A percentile compares a stretch with the other conserved stretches of the same genome.
Evolutionary conservation across 2,888 invertebrate genomes (phyloP).

Genomic region (Idaea dimidiata): DNA sequence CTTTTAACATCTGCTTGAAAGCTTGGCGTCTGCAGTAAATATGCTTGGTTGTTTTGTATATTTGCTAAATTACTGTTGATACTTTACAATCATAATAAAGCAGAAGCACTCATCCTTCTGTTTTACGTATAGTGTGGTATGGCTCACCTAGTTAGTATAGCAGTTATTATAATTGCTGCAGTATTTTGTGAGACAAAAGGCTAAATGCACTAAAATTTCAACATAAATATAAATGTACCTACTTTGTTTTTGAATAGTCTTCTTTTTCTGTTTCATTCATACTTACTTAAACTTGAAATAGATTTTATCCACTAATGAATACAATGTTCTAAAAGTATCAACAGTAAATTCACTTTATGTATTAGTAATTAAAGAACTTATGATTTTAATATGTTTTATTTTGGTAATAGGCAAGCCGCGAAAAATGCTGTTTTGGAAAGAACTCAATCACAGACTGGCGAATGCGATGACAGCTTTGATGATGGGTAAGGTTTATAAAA

Average conservation of each 20-base stretch:
- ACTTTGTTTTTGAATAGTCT: not conserved
- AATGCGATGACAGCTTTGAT: constrained; percentile 82
- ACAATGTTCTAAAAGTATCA: not conserved
- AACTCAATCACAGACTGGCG: constrained; percentile 70
- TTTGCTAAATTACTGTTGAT: constrained; percentile 1
- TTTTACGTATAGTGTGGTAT: no score
- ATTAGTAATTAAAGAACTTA: not conserved
- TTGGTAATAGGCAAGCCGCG: constrained; percentile 64
- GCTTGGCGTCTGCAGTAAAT: constrained; percentile 4
- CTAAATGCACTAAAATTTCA: no score
- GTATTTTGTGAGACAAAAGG: not conserved
- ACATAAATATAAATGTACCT: no score
- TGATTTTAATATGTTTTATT: constrained; percentile 13
- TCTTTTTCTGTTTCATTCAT: not conserved
- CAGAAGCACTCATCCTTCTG: constrained; percentile 8
- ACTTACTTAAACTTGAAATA: not conserved
- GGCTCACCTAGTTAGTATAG: no score
- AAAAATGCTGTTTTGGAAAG: constrained; percentile 82
- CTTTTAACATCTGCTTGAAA: constrained; percentile 3
- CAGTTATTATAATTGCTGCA: constrained; percentile 13
- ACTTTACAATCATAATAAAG: not conserved
- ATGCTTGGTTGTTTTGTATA: constrained; percentile 6
- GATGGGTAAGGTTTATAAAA: constrained; percentile 77
- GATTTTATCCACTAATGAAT: no score
- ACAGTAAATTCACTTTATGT: not conserved